These are phyloP conservation scores for Hypanus sabinus DNA, from an alignment of 2,113 vertebrate genomes.

Conservation along the genomic window DNA sequence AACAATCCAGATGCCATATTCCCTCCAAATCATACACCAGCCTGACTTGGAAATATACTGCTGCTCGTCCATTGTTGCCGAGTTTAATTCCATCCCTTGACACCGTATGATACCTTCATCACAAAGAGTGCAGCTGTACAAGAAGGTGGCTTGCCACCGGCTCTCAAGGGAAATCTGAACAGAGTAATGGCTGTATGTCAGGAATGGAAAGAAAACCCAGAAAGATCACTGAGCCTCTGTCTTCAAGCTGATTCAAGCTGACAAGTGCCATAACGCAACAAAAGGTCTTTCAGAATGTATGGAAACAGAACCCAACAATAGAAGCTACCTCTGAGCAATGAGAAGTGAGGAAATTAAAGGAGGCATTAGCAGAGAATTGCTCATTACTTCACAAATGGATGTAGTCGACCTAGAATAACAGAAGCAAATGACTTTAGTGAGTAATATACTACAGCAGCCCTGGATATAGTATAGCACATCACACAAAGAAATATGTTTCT, in stretches of 20 bases:
- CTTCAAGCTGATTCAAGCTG: not conserved
- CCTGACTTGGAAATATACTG: too few relatives aligned
- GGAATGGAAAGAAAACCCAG: too few relatives aligned
- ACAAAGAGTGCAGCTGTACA: too few relatives aligned
- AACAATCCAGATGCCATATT: too few relatives aligned
- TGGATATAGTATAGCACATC: not conserved
- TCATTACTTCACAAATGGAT: not conserved
- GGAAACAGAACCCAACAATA: not conserved
- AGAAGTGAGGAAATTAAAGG: not conserved
- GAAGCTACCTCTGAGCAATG: not conserved
- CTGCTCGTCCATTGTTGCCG: too few relatives aligned
- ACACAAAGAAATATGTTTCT: not conserved
- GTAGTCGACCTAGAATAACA: not conserved
- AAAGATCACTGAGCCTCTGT: not conserved
- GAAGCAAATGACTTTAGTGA: not conserved
- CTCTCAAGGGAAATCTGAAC: too few relatives aligned
- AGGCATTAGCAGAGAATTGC: not conserved
- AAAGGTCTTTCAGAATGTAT: not conserved
- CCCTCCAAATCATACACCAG: too few relatives aligned
- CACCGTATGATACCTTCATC: too few relatives aligned
- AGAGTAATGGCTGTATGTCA: too few relatives aligned
- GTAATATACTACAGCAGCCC: not conserved
- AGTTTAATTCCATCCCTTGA: too few relatives aligned
- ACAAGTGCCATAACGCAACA: not conserved
- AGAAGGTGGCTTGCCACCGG: too few relatives aligned